A percentile compares a stretch with the other conserved stretches of the same genome.
Evolutionary conservation across 2,888 invertebrate genomes (phyloP).

Genomic region (Limnephilus marmoratus): DNA sequence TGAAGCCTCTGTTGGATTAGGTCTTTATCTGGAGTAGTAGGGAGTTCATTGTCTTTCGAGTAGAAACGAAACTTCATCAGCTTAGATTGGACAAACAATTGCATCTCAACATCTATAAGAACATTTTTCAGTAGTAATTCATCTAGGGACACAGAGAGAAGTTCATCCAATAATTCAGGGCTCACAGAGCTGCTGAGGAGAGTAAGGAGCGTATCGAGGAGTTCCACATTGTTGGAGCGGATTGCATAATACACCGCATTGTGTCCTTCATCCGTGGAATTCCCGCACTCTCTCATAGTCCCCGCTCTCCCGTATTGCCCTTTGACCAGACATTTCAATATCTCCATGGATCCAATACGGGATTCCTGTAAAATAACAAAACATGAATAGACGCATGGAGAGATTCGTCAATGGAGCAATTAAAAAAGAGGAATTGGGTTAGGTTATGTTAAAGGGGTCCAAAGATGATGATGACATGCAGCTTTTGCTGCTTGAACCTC

Average conservation of each 20-base stretch:
- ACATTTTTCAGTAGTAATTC: background rate
- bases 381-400: no score
- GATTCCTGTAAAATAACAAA: no score
- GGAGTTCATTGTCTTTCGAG: background rate
- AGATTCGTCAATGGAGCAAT: no score
- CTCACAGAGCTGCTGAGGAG: no score
- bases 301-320: no score
- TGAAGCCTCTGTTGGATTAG: background rate
- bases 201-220: background rate
- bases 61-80: background rate
- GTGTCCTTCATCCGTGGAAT: background rate
- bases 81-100: conserved; percentile 13
- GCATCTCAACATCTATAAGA: background rate
- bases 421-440: no score
- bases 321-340: background rate
- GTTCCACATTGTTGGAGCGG: background rate
- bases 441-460: no score
- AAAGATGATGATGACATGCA: no score
- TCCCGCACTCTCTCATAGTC: no score
- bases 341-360: background rate
- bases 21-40: background rate
- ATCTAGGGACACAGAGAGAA: background rate
- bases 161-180: background rate
- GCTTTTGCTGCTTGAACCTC: no score
- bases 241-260: conserved; percentile 4